A percentile compares a stretch with the other conserved stretches of the same genome.
Conservation (phyloP, 1,140 invertebrate species). For the Leptopilina boulardi region DNA sequence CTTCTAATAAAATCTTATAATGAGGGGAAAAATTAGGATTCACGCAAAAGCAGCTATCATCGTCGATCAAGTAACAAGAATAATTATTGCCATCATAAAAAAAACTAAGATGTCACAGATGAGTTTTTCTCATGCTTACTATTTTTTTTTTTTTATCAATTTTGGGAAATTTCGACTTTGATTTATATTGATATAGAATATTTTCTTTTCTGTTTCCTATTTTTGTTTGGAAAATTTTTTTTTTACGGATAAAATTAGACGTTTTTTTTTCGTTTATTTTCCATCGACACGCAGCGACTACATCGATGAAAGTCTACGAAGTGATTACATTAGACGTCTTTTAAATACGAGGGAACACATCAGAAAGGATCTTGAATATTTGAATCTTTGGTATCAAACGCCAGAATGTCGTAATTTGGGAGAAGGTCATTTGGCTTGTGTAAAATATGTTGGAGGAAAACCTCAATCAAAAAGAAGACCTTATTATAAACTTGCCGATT, state of each 20-base stretch:
- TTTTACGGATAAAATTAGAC: background rate
- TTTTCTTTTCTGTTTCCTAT: background rate
- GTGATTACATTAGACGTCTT: slow-evolving; percentile 81
- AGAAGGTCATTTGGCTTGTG: slow-evolving; percentile 84
- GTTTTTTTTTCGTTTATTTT: slow-evolving; percentile 38
- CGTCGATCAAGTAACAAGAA: no score
- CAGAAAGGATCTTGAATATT: slow-evolving; percentile 77
- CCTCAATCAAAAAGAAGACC: slow-evolving; percentile 83
- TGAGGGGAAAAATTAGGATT: no score
- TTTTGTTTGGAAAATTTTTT: background rate
- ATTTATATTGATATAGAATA: background rate
- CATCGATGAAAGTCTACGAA: slow-evolving; percentile 72
- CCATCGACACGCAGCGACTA: slow-evolving; percentile 64
- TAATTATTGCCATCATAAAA: no score
- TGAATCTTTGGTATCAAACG: slow-evolving; percentile 79
- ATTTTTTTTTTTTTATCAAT: background rate
- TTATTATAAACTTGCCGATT: slow-evolving; percentile 80
- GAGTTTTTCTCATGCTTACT: slow-evolving; percentile 2
- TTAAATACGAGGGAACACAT: slow-evolving; percentile 78
- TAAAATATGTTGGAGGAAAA: slow-evolving; percentile 86
- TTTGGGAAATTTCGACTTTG: slow-evolving; percentile 19
- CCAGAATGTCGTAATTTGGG: slow-evolving; percentile 81
- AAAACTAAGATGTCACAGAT: slow-evolving; percentile 8
- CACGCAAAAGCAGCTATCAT: no score
- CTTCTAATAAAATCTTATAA: no score